These are phyloP conservation scores for Dynastes hyllus DNA, from an alignment of 2,888 invertebrate genomes.

Conservation along the genomic window DNA sequence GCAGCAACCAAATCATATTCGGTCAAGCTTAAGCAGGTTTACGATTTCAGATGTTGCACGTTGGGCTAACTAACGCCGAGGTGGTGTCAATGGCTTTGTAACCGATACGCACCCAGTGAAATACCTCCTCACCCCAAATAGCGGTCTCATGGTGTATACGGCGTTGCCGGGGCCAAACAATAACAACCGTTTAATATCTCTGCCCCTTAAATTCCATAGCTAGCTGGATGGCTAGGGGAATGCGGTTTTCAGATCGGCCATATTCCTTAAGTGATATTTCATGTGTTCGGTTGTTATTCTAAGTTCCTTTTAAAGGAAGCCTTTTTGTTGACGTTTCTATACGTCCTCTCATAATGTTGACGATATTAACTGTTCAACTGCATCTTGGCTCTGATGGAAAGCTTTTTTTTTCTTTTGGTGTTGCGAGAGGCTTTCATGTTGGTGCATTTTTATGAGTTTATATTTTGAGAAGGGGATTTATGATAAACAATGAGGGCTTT, in stretches of 20 bases:
- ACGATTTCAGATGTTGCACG: conserved; percentile 29
- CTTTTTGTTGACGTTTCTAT: conserved; percentile 20
- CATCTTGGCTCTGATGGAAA: too few species aligned
- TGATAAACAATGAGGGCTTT: too few species aligned
- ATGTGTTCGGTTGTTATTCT: conserved; percentile 30
- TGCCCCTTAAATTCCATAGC: conserved; percentile 1
- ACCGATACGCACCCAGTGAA: neutral
- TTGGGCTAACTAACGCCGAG: too few species aligned
- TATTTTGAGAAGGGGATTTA: too few species aligned
- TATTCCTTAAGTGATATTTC: conserved; percentile 38
- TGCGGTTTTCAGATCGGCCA: conserved; percentile 5
- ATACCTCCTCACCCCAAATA: conserved; percentile 10
- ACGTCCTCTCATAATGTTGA: neutral
- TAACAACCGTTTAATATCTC: conserved; percentile 1
- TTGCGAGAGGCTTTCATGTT: too few species aligned
- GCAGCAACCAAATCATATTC: too few species aligned
- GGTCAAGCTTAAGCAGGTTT: neutral
- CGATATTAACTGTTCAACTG: too few species aligned
- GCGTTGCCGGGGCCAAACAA: neutral
- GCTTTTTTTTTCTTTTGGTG: too few species aligned
- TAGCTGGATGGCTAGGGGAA: neutral
- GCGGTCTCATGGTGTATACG: neutral
- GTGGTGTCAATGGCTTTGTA: conserved; percentile 9
- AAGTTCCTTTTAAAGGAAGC: conserved; percentile 4
- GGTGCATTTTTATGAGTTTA: too few species aligned